A percentile compares a stretch with the other conserved stretches of the same genome.
Evolutionary conservation across 2,113 vertebrate species (phyloP).

Genomic region (Ceratotherium simum): DNA sequence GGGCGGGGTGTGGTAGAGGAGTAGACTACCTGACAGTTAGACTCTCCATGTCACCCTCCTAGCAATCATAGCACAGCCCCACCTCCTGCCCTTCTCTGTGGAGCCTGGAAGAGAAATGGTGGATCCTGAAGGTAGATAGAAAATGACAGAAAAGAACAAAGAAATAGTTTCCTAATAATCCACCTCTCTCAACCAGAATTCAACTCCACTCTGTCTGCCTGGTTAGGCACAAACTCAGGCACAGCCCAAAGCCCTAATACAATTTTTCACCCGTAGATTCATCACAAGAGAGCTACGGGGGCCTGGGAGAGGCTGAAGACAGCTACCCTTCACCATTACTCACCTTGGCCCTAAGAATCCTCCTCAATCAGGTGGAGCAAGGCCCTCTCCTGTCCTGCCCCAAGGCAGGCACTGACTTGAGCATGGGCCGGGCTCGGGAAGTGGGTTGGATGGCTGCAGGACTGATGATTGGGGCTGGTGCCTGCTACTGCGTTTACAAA

Average conservation of each 20-base stretch:
- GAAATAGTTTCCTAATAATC: constrained; percentile 5
- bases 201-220: neutral
- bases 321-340: neutral
- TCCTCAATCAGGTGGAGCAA: constrained; percentile 60
- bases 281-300: neutral
- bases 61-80: neutral
- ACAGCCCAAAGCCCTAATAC: neutral
- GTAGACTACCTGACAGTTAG: neutral
- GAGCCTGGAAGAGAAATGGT: neutral
- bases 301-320: constrained; percentile 36
- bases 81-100: neutral
- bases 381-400: neutral
- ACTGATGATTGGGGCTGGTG: constrained; percentile 80
- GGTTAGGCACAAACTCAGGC: neutral
- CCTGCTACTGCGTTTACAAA: constrained; percentile 80
- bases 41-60: neutral
- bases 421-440: constrained; percentile 77
- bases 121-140: neutral
- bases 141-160: neutral
- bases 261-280: constrained; percentile 55
- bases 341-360: neutral
- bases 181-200: neutral
- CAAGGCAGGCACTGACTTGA: neutral
- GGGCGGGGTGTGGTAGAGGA: neutral
- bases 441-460: constrained; percentile 79